Evolutionary conservation across 2,888 invertebrate species (phyloP).

Genomic region (Xestia sexstrigata): DNA sequence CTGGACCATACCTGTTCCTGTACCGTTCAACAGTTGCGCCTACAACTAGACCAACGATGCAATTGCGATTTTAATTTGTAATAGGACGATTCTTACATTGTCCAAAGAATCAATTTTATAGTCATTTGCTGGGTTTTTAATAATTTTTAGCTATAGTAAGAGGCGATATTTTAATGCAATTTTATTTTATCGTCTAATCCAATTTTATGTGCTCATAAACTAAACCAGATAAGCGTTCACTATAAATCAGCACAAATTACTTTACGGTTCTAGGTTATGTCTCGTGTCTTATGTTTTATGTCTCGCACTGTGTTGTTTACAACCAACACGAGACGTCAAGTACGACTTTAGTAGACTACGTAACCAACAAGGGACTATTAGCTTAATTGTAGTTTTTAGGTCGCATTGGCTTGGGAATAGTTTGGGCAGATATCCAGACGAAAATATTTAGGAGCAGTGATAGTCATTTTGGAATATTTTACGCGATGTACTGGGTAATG

Average conservation of each 20-base stretch:
- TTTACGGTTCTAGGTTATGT: slow-evolving; percentile 11
- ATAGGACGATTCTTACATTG: not conserved
- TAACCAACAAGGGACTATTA: not conserved
- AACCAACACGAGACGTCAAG: not conserved
- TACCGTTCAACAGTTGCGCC: no score
- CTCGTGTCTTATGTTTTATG: not conserved
- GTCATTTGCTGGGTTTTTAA: not conserved
- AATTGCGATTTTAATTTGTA: not conserved
- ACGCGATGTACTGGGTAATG: not conserved
- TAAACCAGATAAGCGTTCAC: not conserved
- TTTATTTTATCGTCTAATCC: slow-evolving; percentile 14
- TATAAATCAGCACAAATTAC: slow-evolving; percentile 17
- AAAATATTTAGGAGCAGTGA: not conserved
- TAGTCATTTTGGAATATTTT: not conserved
- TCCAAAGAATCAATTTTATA: not conserved
- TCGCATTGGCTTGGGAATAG: not conserved
- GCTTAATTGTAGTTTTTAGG: slow-evolving; percentile 11
- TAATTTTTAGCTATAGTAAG: not conserved
- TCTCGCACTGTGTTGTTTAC: slow-evolving; percentile 17
- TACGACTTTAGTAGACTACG: not conserved
- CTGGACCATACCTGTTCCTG: not conserved
- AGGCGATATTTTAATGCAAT: not conserved
- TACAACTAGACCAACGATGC: not conserved
- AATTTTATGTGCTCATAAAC: slow-evolving; percentile 31
- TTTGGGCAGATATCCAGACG: not conserved